Evolutionary conservation across 2,888 invertebrate genomes (phyloP), one percentile per base, ranked within the genome.

Genomic region (Tortrix viridana): DNA sequence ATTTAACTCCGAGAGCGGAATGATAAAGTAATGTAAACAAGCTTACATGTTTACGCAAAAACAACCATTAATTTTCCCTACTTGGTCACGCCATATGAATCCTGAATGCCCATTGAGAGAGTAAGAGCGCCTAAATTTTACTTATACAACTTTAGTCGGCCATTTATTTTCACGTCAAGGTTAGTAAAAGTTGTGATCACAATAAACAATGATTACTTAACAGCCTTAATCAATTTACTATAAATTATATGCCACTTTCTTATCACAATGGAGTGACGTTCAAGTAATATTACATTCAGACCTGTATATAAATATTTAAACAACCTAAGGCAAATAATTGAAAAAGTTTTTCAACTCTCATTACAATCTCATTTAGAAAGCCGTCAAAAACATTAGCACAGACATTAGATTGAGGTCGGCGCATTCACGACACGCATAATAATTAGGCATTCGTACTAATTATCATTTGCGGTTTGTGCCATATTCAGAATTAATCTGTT

Each of bases 381-480:
- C 18, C 16, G 37, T 37, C 50, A 50, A 37, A 19, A 37, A 37
- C 37, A 50, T 50, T 19, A 37, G 32, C 50, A 50, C 37, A 19
- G 19, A 37, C 37, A 50, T 50, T 19, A 37, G 32, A 50, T 26
- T 12, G 18, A n/a, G 32, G 26, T 18, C 37, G 23, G 20, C 19
- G 32, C 18, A 32, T 37, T 16, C 49, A 52, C 38, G 52, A 20
- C 41, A 16, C 41, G 41, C 41, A 53, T 53, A 53, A 22, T 52
- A 52, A 53, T 53, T 38, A 41, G 22, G 38, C 41, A 23, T n/a
- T 19, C 18, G 19, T 32, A 37, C 53, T 53, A 43, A 41, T 41
- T 41, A 53, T 53, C 53, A 43, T 53, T 41, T 41, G 53, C 53
- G 53, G 41, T 1, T 32, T 5, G 6, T 46, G 12, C 16, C 46